Evolutionary conservation across 1,140 invertebrate genomes (phyloP).

Genomic region (Drosophila miranda): DNA sequence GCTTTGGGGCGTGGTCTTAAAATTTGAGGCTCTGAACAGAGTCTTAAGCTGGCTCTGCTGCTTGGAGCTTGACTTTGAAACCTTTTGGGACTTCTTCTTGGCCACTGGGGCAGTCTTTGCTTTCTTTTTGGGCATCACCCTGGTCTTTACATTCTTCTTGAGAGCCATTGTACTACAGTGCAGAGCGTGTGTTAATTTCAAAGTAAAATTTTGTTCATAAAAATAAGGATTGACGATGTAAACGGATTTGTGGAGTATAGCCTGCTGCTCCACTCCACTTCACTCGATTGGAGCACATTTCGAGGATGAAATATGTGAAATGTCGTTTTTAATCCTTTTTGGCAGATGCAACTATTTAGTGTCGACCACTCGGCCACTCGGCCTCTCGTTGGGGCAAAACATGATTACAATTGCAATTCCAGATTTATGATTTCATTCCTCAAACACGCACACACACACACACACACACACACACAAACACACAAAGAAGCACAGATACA

Average conservation of each 20-base stretch:
- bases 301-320: constrained; percentile 6
- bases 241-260: neutral
- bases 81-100: neutral
- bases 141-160: neutral
- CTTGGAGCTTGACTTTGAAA: constrained; percentile 14
- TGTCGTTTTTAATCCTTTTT: neutral
- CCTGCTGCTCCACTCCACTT: neutral
- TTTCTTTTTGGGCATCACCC: neutral
- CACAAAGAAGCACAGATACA: neutral
- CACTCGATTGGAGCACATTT: neutral
- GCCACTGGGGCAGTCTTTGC: neutral
- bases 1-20: too few relatives aligned
- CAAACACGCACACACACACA: constrained; percentile 17
- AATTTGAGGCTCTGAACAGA: neutral
- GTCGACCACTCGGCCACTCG: neutral
- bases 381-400: constrained; percentile 11
- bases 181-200: neutral
- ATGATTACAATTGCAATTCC: constrained; percentile 56
- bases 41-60: constrained; percentile 15
- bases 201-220: neutral
- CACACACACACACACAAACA: neutral
- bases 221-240: too few relatives aligned
- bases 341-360: constrained; percentile 27
- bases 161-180: neutral
- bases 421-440: constrained; percentile 50